Base-by-base conservation (phyloP, 2,797 vertebrate species). In the Scomberomorus guttatus region DNA sequence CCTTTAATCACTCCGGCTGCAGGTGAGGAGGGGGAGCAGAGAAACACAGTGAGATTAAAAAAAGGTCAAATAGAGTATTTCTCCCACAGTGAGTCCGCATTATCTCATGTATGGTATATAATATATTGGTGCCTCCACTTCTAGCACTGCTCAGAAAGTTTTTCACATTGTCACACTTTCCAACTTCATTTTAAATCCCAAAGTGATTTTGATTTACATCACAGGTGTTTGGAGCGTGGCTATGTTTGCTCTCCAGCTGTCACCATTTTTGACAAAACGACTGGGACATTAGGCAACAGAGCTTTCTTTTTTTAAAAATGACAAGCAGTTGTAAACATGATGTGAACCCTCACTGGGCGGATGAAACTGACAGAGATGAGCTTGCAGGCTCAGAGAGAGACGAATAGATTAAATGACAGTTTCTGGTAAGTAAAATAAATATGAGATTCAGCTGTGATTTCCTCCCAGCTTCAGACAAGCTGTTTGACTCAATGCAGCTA, bases 261-360 rank as follows among this genome's bases (percentile, higher is more conserved):
- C 85, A 69, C 58, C 58, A 8, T 48, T 15, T 82, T 32, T 72
- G 79, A 72, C 59, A 71, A 68, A 83, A 59, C 71, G 25, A 64
- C 75, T 50, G 75, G 37, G 20, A 65, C 48, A 22, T 18, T 17
- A 42, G 66, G 60, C 68, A 46, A 20, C 55, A 0, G 58, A 56
- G 71, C 25, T 56, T 59, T 61, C 12, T 25, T 24, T 25, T 7
- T 25, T 25, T 6, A 10, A n/a, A 42, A 66, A 39, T 71, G 75
- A 76, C 79, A 74, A 76, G 51, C 62, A 29, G 55, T n/a, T 51
- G 60, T 10, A 56, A 25, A 15, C 39, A n/a, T 63, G 77, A 84
- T 69, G 77, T 14, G 51, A 81, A 75, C 72, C 73, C 82, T 81
- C 54, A 6, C 42, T 14, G 65, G 78, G 63, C 12, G 24, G 48